phyloP scores from a whole-genome alignment of 2,888 invertebrate genomes.

The Cylindroiulus punctatus region DNA sequence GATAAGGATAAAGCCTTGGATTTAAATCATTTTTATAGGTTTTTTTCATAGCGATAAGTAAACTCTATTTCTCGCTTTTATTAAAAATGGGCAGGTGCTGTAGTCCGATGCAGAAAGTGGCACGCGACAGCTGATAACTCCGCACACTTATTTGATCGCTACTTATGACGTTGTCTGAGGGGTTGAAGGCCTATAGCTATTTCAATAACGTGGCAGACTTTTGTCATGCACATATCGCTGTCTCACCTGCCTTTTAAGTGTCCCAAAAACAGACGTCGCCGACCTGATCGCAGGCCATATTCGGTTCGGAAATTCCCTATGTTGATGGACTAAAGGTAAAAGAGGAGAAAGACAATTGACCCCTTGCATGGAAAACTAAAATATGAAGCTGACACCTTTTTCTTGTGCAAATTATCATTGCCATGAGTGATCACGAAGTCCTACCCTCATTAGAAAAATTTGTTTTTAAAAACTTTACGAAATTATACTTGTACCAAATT shows the following conservation, averaged over 20 bases:
- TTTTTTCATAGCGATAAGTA: neutral
- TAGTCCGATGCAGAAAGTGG: neutral
- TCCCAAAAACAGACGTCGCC: slow-evolving; percentile 30
- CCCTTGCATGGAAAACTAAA: neutral
- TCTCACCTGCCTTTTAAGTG: slow-evolving; percentile 38
- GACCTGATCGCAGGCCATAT: neutral
- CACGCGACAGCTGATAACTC: slow-evolving; percentile 38
- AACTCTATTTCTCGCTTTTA: neutral
- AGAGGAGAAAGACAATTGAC: neutral
- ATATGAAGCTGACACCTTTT: neutral
- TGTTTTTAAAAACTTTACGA: too few relatives aligned
- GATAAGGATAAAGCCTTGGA: neutral
- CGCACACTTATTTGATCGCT: slow-evolving; percentile 29
- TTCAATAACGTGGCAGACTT: slow-evolving; percentile 23
- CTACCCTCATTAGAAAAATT: too few relatives aligned
- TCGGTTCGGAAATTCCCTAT: neutral
- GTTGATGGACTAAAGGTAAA: neutral
- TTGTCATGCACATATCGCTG: neutral
- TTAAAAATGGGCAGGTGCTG: slow-evolving; percentile 3
- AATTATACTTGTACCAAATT: too few relatives aligned
- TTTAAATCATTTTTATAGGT: neutral
- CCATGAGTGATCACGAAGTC: too few relatives aligned
- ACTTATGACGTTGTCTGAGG: neutral
- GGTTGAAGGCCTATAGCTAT: slow-evolving; percentile 22
- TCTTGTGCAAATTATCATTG: too few relatives aligned